These are phyloP conservation scores for Melitaea athalia DNA, from an alignment of 2,888 invertebrate genomes.

Conservation along the genomic window DNA sequence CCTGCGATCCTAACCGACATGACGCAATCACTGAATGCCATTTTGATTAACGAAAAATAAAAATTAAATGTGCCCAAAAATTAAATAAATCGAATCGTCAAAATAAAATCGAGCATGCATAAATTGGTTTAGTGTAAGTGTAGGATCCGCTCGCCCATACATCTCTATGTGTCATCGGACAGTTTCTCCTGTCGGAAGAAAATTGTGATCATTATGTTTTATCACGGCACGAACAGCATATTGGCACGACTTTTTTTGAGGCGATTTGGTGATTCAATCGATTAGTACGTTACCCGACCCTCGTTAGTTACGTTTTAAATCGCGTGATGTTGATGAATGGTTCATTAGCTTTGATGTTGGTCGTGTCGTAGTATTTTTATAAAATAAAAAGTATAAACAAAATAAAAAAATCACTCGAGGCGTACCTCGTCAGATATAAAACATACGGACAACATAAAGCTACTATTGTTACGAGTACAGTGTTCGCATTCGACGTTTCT, in stretches of 20 bases:
- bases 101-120: constrained; percentile 69
- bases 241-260: constrained; percentile 25
- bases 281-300: constrained; percentile 17
- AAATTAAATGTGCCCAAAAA: constrained; percentile 47
- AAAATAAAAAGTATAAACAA: constrained; percentile 48
- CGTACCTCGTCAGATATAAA: constrained; percentile 56
- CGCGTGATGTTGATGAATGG: not conserved
- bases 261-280: constrained; percentile 34
- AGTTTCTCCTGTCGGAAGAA: constrained; percentile 69
- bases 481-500: constrained; percentile 53
- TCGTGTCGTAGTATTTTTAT: constrained; percentile 55
- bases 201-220: constrained; percentile 59
- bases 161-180: constrained; percentile 68
- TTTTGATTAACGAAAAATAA: constrained; percentile 55
- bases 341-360: constrained; percentile 43
- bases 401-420: constrained; percentile 52
- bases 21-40: constrained; percentile 83
- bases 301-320: too few relatives aligned
- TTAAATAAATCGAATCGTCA: constrained; percentile 55
- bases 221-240: constrained; percentile 58
- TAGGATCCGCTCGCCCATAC: constrained; percentile 78
- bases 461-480: constrained; percentile 69
- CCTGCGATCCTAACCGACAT: constrained; percentile 48
- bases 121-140: constrained; percentile 55
- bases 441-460: constrained; percentile 81